Base-by-base conservation (phyloP, 2,113 vertebrate genomes). In the Chaenogobius annularis region DNA sequence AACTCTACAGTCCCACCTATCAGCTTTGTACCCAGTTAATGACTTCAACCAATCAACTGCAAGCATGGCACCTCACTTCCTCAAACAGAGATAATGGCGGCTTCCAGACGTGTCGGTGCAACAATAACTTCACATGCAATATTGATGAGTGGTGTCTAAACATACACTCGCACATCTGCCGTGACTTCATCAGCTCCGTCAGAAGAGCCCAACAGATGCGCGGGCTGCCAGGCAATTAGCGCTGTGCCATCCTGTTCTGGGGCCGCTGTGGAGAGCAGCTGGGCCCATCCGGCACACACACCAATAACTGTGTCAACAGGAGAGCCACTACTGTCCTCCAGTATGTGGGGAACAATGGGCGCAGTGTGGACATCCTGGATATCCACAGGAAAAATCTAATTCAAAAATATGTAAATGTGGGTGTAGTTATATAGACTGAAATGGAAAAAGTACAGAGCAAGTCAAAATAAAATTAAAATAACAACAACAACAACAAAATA, bases 181-280 rank as follows among this genome's bases (percentile, higher is more conserved):
- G 73, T 89, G 93, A 92, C 90, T 90, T 90, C 91, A 91, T 85
- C 81, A 75, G 80, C 79, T 75, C 54, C 71, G 71, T 92, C 90
- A 89, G 22, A 14, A 58, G 55, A 17, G 91, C 83, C 62, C 77
- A 88, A 88, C 92, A 94, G 92, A 93, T 92, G 92, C 91, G 79
- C 84, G 72, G 85, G 84, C 85, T 90, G 89, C 90, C 91, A 91
- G 89, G 84, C 92, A 93, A 93, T 93, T 93, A 93, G 91, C 70
- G 89, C 82, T 83, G 79, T 78, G 82, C 81, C 77, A 88, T 90
- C 88, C 91, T 89, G 91, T 87, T 91, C 88, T 89, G 86, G 89
- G 83, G 74, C 83, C 37, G 84, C 86, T 79, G 72, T n/a, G 73
- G 85, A 76, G 50, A 88, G 87, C 93, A 93, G 91, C 92, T 93